Evolutionary conservation across 2,888 invertebrate species (phyloP).

Genomic region (Melanophora roralis): DNA sequence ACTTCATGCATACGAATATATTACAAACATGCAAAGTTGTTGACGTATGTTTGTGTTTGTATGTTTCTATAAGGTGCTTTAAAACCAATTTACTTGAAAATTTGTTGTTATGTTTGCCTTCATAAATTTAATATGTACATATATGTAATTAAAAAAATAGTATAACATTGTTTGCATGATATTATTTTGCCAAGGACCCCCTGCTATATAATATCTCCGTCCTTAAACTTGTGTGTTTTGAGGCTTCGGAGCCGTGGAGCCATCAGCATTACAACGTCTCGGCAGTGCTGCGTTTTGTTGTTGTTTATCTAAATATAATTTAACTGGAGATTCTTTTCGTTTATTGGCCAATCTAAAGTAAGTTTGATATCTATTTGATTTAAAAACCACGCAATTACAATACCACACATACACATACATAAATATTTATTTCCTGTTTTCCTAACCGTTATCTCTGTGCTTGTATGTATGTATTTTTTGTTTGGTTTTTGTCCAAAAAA

Average conservation of each 20-base stretch:
- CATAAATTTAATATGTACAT: constrained; percentile 44
- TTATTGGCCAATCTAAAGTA: constrained; percentile 75
- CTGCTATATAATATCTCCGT: constrained; percentile 42
- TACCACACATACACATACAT: neutral
- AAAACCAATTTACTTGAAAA: too few species aligned
- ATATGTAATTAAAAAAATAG: neutral
- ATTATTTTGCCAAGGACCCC: constrained; percentile 66
- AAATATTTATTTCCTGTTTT: constrained; percentile 1
- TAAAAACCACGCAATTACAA: neutral
- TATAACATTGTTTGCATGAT: constrained; percentile 32
- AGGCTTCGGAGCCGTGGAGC: constrained; percentile 67
- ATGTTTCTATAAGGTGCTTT: too few species aligned
- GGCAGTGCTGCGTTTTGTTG: constrained; percentile 73
- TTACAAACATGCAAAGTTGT: too few species aligned
- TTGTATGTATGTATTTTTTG: too few species aligned
- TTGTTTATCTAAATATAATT: constrained; percentile 71
- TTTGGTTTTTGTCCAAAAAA: constrained; percentile 7
- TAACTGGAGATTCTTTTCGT: constrained; percentile 69
- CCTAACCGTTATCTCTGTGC: neutral
- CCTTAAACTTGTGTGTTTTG: constrained; percentile 47
- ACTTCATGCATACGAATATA: too few species aligned
- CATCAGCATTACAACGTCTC: constrained; percentile 70
- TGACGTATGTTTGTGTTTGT: too few species aligned
- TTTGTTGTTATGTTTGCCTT: constrained; percentile 42
- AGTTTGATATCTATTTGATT: constrained; percentile 63